Conservation (phyloP, 1,140 invertebrate genomes). For the Adelges cooleyi region DNA sequence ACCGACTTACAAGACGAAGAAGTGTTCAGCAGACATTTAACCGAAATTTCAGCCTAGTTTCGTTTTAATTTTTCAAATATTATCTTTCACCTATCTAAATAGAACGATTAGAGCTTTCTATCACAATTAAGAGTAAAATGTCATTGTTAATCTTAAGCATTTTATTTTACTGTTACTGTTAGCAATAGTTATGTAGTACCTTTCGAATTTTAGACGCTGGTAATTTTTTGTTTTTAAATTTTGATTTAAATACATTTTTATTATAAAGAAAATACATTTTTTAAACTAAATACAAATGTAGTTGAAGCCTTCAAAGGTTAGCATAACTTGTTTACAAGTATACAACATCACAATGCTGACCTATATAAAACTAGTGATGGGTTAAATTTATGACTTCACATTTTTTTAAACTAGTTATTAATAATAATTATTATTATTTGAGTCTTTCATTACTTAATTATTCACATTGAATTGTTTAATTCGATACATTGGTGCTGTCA, state of each 20-base stretch:
- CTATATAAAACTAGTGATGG: too few relatives aligned
- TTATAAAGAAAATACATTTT: too few relatives aligned
- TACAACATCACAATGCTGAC: neutral
- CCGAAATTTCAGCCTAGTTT: conserved; percentile 20
- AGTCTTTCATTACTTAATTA: too few relatives aligned
- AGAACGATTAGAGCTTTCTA: conserved; percentile 1
- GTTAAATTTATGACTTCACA: too few relatives aligned
- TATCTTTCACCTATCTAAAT: neutral
- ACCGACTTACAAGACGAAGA: conserved; percentile 49
- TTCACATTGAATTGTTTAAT: conserved; percentile 17
- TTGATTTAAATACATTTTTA: too few relatives aligned
- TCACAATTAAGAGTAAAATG: neutral
- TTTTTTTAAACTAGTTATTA: conserved; percentile 11
- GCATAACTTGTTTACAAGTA: neutral
- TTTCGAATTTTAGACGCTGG: neutral
- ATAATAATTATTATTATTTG: neutral
- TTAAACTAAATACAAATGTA: too few relatives aligned
- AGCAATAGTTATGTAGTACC: neutral
- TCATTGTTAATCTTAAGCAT: conserved; percentile 5
- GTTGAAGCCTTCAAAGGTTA: neutral
- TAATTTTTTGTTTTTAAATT: too few relatives aligned
- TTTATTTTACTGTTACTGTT: conserved; percentile 13
- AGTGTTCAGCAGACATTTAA: conserved; percentile 35
- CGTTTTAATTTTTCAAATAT: neutral
- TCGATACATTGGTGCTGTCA: conserved; percentile 22